phyloP scores from a whole-genome alignment of 2,113 vertebrate genomes.

The Brachypodius melanocephalos region DNA sequence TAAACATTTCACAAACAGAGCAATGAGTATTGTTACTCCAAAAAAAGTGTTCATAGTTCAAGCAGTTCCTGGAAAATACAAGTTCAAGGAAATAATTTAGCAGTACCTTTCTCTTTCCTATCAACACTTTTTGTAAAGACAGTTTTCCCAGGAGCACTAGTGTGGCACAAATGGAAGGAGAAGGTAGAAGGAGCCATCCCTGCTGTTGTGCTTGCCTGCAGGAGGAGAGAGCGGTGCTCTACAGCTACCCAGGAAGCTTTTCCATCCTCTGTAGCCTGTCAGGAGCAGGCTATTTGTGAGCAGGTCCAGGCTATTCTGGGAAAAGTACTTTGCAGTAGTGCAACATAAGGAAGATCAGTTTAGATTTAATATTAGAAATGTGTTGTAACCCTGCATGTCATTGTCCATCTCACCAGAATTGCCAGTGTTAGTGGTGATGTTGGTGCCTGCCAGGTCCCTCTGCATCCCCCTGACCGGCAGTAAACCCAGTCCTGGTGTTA shows the following conservation, averaged over 20 bases:
- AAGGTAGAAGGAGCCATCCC: not conserved
- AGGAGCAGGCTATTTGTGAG: not conserved
- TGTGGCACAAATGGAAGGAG: not conserved
- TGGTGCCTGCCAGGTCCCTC: not conserved
- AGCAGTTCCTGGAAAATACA: not conserved
- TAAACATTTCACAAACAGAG: not conserved
- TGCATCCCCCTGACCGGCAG: not conserved
- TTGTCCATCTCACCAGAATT: not conserved
- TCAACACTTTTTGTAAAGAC: not conserved
- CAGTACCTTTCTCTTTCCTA: not conserved
- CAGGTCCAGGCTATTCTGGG: not conserved
- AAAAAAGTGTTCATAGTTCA: not conserved
- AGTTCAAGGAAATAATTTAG: not conserved
- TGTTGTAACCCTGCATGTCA: not conserved
- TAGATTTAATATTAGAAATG: not conserved
- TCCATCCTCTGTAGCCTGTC: not conserved
- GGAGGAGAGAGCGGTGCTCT: not conserved
- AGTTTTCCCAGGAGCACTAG: not conserved
- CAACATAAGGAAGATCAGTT: not conserved
- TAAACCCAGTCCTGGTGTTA: not conserved
- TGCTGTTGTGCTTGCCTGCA: not conserved
- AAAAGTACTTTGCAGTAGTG: not conserved
- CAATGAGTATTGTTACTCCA: not conserved
- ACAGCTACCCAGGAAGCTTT: not conserved
- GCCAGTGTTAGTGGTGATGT: not conserved